Evolutionary conservation across 2,888 invertebrate species (phyloP).

Genomic region (Drosophila aldrichi): DNA sequence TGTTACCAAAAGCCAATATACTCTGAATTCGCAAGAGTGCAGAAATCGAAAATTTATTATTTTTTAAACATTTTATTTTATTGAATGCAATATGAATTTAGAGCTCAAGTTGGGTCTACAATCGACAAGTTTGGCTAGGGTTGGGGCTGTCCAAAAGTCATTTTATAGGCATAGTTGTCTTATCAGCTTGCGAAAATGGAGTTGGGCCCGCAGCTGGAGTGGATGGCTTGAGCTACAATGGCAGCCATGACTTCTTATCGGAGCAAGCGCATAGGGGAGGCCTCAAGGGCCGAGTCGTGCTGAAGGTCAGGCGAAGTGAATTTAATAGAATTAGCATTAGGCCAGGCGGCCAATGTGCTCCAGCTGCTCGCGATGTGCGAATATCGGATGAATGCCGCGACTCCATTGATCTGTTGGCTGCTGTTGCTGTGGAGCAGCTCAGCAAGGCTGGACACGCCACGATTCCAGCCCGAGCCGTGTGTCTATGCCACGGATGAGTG

Average conservation of each 20-base stretch:
- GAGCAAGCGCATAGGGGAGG: conserved; percentile 30
- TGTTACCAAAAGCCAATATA: too few species aligned
- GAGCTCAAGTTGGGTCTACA: too few species aligned
- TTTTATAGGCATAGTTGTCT: conserved; percentile 1
- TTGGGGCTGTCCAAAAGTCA: not conserved
- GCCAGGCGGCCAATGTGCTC: conserved; percentile 34
- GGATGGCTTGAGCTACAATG: conserved; percentile 45
- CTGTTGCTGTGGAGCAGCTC: conserved; percentile 1
- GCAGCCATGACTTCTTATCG: conserved; percentile 62
- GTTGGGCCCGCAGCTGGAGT: conserved; percentile 18
- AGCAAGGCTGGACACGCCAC: conserved; percentile 15
- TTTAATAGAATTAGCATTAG: conserved; percentile 63
- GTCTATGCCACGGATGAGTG: conserved; percentile 83
- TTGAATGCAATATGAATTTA: too few species aligned
- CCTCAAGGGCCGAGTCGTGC: conserved; percentile 22
- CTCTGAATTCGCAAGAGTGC: too few species aligned
- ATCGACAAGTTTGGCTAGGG: too few species aligned
- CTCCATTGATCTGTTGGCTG: conserved; percentile 11
- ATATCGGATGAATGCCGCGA: conserved; percentile 21
- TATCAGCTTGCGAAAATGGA: conserved; percentile 26
- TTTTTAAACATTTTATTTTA: too few species aligned
- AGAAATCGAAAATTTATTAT: too few species aligned
- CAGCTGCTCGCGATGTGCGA: conserved; percentile 51
- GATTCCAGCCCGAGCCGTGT: conserved; percentile 55
- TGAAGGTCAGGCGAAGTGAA: conserved; percentile 43